Conservation (phyloP, 2,797 vertebrate species). For the Nannoperca australis region DNA sequence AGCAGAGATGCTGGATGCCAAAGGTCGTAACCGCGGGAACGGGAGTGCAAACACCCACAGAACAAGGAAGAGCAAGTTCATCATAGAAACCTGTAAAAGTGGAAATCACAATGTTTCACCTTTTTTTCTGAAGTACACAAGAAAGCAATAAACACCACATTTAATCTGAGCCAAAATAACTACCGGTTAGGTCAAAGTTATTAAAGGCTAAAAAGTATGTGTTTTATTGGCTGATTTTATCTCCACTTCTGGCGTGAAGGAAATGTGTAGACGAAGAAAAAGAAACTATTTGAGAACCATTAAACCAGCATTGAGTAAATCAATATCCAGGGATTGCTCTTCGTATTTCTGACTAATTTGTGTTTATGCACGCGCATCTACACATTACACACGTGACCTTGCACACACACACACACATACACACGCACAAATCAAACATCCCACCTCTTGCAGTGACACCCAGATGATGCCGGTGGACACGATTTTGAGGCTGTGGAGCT, state of each 20-base stretch:
- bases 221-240: background rate
- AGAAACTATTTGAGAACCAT: background rate
- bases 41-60: conserved; percentile 87
- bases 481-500: conserved; percentile 86
- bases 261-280: background rate
- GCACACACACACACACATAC: background rate
- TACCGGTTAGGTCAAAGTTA: background rate
- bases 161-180: background rate
- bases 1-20: conserved; percentile 81
- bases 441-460: conserved; percentile 86
- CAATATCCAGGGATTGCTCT: background rate
- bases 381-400: background rate
- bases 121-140: background rate
- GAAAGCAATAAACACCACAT: background rate
- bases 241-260: background rate
- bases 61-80: conserved; percentile 85
- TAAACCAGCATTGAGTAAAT: background rate
- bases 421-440: background rate
- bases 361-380: background rate
- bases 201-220: background rate
- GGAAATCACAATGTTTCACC: background rate
- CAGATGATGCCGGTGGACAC: conserved; percentile 83
- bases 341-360: background rate
- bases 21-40: conserved; percentile 75
- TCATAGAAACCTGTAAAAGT: conserved; percentile 83